Percentiles rank a stretch among this genome's conserved stretches.
These are phyloP conservation scores for Scaptomyza reducta DNA, from an alignment of 2,888 invertebrate genomes.

Conservation along the genomic window DNA sequence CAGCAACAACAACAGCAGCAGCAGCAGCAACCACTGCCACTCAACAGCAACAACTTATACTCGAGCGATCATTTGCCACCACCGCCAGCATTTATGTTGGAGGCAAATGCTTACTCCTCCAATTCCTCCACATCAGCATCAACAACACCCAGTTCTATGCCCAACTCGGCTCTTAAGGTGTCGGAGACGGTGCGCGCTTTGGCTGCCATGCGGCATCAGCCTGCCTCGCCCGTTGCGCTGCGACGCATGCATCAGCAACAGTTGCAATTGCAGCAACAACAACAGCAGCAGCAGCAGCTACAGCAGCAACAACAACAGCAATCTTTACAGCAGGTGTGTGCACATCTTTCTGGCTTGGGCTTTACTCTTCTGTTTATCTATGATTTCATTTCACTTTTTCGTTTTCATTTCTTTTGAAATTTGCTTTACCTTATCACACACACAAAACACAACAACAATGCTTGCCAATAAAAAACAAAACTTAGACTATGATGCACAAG, in stretches of 20 bases:
- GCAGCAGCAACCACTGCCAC: conserved; percentile 41
- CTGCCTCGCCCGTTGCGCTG: conserved; percentile 92
- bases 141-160: conserved; percentile 63
- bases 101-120: conserved; percentile 43
- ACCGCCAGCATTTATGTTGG: conserved; percentile 84
- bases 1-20: conserved; percentile 29
- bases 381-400: conserved; percentile 61
- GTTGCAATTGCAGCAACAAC: conserved; percentile 45
- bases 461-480: conserved; percentile 11
- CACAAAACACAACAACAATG: conserved; percentile 38
- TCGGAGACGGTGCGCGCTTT: conserved; percentile 94
- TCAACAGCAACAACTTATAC: conserved; percentile 17
- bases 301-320: conserved; percentile 64
- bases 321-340: conserved; percentile 82
- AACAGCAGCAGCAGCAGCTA: conserved; percentile 60
- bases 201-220: conserved; percentile 93
- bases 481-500: conserved; percentile 62
- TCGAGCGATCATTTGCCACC: conserved; percentile 84
- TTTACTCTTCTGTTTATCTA: conserved; percentile 39
- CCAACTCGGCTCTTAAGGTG: conserved; percentile 86
- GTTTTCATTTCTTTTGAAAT: conserved; percentile 40
- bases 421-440: conserved; percentile 43
- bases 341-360: conserved; percentile 53
- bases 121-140: conserved; percentile 12
- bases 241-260: conserved; percentile 85